A percentile compares a stretch with the other conserved stretches of the same genome.
Evolutionary conservation across 2,113 vertebrate species (phyloP).

Genomic region (Gnathonemus echidnorhynchus): DNA sequence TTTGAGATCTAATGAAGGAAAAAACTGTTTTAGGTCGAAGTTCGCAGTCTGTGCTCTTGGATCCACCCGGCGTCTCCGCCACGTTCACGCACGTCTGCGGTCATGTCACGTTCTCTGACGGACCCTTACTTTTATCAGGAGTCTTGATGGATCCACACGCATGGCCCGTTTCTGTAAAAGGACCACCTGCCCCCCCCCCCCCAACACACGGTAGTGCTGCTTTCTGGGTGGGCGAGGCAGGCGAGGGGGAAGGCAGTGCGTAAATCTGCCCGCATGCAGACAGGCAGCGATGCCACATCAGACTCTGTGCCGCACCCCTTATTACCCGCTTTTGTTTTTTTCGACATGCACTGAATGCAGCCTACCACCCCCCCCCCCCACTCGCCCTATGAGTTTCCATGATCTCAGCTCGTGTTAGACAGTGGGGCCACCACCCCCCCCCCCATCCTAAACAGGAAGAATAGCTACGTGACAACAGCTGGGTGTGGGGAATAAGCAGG

Average conservation of each 20-base stretch:
- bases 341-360: neutral
- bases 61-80: neutral
- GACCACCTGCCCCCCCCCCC: neutral
- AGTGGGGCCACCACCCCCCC: neutral
- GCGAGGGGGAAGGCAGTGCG: neutral
- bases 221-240: neutral
- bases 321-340: neutral
- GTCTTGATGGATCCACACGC: neutral
- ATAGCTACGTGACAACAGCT: neutral
- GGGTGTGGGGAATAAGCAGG: neutral
- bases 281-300: neutral
- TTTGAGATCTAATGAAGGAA: neutral
- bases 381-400: neutral
- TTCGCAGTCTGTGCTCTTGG: neutral
- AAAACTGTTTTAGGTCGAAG: neutral
- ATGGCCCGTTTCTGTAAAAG: neutral
- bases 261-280: neutral
- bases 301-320: neutral
- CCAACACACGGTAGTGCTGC: neutral
- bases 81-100: neutral
- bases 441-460: neutral
- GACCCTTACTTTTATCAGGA: neutral
- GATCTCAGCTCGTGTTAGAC: slow-evolving; percentile 5
- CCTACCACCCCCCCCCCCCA: neutral
- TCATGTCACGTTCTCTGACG: neutral